Evolutionary conservation across 2,888 invertebrate species (phyloP).

Genomic region (Plebejus melissa): DNA sequence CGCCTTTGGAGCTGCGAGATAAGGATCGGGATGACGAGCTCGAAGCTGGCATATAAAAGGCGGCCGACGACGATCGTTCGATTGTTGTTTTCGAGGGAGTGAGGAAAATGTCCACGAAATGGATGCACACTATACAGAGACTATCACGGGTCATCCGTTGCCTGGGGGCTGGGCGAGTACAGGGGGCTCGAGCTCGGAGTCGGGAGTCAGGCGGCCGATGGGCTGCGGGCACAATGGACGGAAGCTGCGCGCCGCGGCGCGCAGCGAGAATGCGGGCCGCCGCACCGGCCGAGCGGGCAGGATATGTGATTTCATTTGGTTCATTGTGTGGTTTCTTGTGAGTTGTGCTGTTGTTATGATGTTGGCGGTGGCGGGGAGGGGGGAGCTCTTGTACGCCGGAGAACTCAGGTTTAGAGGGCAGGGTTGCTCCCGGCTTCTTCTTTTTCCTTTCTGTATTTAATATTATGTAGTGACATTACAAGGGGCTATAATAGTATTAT

Average conservation of each 20-base stretch:
- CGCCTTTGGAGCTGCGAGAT: no score
- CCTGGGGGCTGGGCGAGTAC: neutral
- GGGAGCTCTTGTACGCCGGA: neutral
- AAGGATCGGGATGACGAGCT: no score
- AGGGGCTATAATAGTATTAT: no score
- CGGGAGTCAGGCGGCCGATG: neutral
- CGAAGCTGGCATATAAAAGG: no score
- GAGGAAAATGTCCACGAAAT: neutral
- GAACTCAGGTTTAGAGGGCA: neutral
- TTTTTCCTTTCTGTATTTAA: neutral
- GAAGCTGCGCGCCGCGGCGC: neutral
- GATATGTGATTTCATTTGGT: conserved; percentile 24
- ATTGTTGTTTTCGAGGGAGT: no score
- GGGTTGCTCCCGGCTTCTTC: neutral
- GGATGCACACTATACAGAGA: no score
- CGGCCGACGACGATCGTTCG: no score
- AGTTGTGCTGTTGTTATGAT: conserved; percentile 10
- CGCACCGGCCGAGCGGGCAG: neutral
- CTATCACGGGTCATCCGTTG: neutral
- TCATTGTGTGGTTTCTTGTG: conserved; percentile 28
- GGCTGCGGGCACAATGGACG: conserved; percentile 13
- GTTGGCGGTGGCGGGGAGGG: conserved; percentile 3
- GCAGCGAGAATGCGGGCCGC: conserved; percentile 7
- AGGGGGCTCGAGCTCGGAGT: neutral
- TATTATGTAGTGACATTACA: neutral